A percentile compares a stretch with the other conserved stretches of the same genome.
phyloP scores from a whole-genome alignment of 2,113 vertebrate genomes.

The Xyrauchen texanus region DNA sequence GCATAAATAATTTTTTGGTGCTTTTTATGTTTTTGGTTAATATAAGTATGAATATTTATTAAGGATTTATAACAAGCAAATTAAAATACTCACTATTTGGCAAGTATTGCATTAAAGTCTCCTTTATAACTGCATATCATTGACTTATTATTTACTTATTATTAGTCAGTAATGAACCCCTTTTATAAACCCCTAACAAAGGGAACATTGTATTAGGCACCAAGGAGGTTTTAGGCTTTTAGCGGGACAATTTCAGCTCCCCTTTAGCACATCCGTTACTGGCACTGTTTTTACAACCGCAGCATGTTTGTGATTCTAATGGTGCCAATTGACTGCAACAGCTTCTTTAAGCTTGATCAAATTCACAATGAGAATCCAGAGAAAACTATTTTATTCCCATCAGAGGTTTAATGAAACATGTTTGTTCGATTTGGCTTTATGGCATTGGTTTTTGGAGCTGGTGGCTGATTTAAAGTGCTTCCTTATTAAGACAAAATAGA shows the following conservation, averaged over 20 bases:
- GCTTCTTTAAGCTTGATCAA: constrained; percentile 9
- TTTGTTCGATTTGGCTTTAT: constrained; percentile 49
- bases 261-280: neutral
- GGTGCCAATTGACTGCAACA: neutral
- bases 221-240: neutral
- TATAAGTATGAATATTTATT: no score
- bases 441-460: constrained; percentile 37
- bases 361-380: constrained; percentile 15
- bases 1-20: no score
- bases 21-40: no score
- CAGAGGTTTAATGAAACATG: constrained; percentile 47
- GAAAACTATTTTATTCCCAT: constrained; percentile 18
- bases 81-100: no score
- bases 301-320: neutral
- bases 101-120: neutral
- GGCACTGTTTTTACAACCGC: neutral
- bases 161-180: no score
- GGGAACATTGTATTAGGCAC: no score
- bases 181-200: no score
- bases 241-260: neutral
- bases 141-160: no score
- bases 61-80: no score
- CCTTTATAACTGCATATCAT: neutral
- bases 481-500: constrained; percentile 41
- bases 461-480: constrained; percentile 34